These are phyloP conservation scores for Diuraphis noxia DNA, from an alignment of 1,140 invertebrate species.

Conservation along the genomic window DNA sequence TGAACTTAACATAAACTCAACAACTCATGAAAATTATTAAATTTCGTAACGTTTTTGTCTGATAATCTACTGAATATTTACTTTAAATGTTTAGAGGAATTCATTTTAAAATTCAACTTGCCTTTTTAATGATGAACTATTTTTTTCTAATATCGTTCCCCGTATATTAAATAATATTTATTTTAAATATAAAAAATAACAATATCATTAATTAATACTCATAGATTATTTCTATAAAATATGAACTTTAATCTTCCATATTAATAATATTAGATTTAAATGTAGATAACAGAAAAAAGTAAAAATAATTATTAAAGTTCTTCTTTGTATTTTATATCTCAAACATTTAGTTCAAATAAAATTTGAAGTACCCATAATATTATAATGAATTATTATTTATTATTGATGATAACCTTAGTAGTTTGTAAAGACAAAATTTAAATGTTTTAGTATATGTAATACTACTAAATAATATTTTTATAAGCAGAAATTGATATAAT, in stretches of 20 bases:
- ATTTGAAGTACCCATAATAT: no score
- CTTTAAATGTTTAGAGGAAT: background rate
- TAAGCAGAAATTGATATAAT: background rate
- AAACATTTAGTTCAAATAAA: slow-evolving; percentile 7
- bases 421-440: background rate
- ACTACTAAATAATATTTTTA: background rate
- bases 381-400: background rate
- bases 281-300: background rate
- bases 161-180: background rate
- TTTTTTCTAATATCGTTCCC: background rate
- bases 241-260: background rate
- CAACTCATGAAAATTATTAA: background rate
- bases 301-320: background rate
- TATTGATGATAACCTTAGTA: background rate
- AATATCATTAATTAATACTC: background rate
- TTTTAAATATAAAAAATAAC: background rate
- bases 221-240: background rate
- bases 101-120: background rate
- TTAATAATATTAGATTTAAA: background rate
- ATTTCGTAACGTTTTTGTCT: background rate
- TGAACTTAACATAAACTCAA: no score
- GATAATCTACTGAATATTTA: background rate
- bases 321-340: background rate
- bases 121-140: background rate
- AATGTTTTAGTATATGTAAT: background rate